Conservation (phyloP, 2,113 vertebrate genomes). For the Vulpes lagopus region DNA sequence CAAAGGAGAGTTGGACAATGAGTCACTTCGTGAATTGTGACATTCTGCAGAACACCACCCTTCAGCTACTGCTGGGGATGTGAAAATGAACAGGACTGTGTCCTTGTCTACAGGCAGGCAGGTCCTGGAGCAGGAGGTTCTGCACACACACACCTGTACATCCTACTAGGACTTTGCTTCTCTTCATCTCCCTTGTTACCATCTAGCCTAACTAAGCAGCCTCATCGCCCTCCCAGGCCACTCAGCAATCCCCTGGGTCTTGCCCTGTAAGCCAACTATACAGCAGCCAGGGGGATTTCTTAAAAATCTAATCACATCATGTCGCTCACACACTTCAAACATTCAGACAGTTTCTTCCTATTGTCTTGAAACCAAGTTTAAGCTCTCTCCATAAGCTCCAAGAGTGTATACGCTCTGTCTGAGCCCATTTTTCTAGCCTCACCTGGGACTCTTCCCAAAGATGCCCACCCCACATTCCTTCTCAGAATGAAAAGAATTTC, state of each 20-base stretch:
- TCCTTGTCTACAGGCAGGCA: neutral
- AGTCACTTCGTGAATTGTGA: neutral
- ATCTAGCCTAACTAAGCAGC: no score
- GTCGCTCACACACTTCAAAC: neutral
- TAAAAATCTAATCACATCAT: conserved; percentile 1
- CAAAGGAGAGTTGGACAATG: neutral
- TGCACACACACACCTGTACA: neutral
- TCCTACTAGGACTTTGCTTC: neutral
- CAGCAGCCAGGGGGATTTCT: neutral
- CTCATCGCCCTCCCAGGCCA: neutral
- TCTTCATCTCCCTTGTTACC: neutral
- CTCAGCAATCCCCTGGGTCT: neutral
- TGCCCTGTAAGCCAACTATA: neutral
- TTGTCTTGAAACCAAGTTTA: conserved; percentile 11
- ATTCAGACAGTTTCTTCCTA: neutral
- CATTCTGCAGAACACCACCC: neutral
- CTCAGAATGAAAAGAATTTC: neutral
- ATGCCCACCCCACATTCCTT: neutral
- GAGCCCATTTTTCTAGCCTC: neutral
- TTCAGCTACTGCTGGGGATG: fast-evolving
- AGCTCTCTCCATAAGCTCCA: neutral
- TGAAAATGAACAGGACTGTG: neutral
- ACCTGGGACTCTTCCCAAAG: neutral
- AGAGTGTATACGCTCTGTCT: neutral
- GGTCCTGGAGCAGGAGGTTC: neutral